phyloP scores from a whole-genome alignment of 2,888 invertebrate genomes.

The Caenorhabditis sulstoni region DNA sequence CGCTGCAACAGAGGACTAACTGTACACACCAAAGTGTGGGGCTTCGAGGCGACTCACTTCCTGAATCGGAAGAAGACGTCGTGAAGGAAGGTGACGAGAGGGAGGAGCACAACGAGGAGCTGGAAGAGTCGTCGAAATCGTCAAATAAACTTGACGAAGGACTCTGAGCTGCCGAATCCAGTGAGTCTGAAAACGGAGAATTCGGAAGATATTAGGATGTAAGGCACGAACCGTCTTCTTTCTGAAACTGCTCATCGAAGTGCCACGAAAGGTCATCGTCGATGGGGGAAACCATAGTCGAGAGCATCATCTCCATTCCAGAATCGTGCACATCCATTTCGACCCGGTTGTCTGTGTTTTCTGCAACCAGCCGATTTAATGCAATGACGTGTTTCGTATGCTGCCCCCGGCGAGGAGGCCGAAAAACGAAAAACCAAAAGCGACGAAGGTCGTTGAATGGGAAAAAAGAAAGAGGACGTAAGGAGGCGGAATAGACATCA shows the following conservation, averaged over 20 bases:
- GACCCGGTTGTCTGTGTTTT: constrained; percentile 7
- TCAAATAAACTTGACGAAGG: constrained; percentile 56
- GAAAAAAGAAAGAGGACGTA: constrained; percentile 12
- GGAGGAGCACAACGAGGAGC: constrained; percentile 52
- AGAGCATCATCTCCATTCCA: constrained; percentile 61
- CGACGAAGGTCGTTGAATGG: constrained; percentile 55
- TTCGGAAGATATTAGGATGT: background rate
- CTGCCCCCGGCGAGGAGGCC: constrained; percentile 26
- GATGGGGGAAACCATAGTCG: constrained; percentile 46
- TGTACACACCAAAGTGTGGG: constrained; percentile 50
- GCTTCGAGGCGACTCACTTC: constrained; percentile 54
- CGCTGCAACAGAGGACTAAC: constrained; percentile 47
- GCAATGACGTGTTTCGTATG: constrained; percentile 32
- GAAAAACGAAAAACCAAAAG: constrained; percentile 53
- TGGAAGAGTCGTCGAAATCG: constrained; percentile 57
- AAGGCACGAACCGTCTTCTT: constrained; percentile 35
- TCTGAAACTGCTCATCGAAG: constrained; percentile 27
- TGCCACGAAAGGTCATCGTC: constrained; percentile 56
- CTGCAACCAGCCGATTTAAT: constrained; percentile 29
- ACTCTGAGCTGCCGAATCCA: constrained; percentile 58
- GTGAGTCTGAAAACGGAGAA: constrained; percentile 32
- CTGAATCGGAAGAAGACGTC: constrained; percentile 37
- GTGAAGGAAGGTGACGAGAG: constrained; percentile 50
- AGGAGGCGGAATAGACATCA: constrained; percentile 13
- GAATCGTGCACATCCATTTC: constrained; percentile 46